phyloP scores from a whole-genome alignment of 2,113 vertebrate genomes.

The Pangasianodon hypophthalmus region DNA sequence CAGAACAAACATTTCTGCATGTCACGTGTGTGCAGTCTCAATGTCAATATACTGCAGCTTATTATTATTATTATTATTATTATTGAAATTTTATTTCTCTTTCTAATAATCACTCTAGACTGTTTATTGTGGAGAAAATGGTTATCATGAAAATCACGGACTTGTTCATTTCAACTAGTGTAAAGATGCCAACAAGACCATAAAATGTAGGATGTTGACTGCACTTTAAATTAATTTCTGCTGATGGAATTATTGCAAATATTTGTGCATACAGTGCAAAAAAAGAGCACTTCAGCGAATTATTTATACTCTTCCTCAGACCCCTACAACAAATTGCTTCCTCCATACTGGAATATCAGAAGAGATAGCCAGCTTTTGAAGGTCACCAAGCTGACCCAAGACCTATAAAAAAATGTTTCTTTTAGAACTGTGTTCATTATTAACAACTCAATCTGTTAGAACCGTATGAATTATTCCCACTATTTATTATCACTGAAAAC shows the following conservation, averaged over 20 bases:
- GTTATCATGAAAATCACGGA: not conserved
- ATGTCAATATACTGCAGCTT: not conserved
- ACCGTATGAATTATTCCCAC: not conserved
- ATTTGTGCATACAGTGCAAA: not conserved
- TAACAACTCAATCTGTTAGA: not conserved
- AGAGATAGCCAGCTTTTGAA: slow-evolving; percentile 16
- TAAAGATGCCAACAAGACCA: slow-evolving; percentile 2
- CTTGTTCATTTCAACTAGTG: not conserved
- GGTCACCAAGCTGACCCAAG: slow-evolving; percentile 2
- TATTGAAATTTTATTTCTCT: not conserved
- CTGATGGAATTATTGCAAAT: slow-evolving; percentile 3
- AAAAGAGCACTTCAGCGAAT: not conserved
- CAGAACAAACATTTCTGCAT: not conserved
- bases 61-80: no score
- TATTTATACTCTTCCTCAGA: slow-evolving; percentile 8
- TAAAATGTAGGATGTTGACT: not conserved
- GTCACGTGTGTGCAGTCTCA: not conserved
- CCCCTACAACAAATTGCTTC: not conserved
- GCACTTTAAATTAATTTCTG: not conserved
- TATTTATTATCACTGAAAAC: slow-evolving; percentile 29
- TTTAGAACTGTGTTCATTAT: not conserved
- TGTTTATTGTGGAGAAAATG: not conserved
- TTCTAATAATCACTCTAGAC: not conserved
- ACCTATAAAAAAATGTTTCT: not conserved
- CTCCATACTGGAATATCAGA: slow-evolving; percentile 22